Base-by-base conservation (phyloP, 2,888 invertebrate species). In the Phasia obesa region DNA sequence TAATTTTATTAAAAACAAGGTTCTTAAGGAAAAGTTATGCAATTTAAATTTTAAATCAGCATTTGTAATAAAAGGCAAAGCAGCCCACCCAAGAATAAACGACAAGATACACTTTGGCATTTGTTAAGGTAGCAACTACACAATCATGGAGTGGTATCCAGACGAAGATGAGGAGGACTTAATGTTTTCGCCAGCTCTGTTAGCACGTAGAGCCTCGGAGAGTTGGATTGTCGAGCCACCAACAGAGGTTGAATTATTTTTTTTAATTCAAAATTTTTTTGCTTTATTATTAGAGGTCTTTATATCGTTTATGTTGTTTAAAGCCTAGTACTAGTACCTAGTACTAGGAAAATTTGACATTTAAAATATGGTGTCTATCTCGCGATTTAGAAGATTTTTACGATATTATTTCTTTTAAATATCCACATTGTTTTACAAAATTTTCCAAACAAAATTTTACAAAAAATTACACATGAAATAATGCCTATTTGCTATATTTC, bases 161-260 rank as follows among this genome's bases (percentile, higher is more conserved):
- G 95, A 95, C 84, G 96, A 96, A 87, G 96, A 96, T 89, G 97
- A 97, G 88, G 96, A 96, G 90, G 96, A 96, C 87, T 93, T 97
- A 87, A 93, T 96, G 93, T 97, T 95, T 92, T 97, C 97, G 88
- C 97, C 97, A 85, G 97, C 97, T 81, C 93, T 97, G 85, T 93
- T 97, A 92, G 97, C 97, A 81, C 93, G 97, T 85, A 93, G 97
- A 86, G 97, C 97, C 64, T 96, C 96, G 21, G 97, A 97, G 91
- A 96, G 96, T 91, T 97, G 97, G 97, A 97, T 97, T 87, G 95
- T 96, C 88, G 95, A 96, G 86, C 96, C 96, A 90, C 96, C 96
- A 65, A 94, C 95, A 81, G 96, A 97, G 96, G 97, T 96, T 85
- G 35, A 47, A 17, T 44, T 44, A 4, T 17, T 44, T 1, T 44